Evolutionary conservation across 2,113 vertebrate species (phyloP), one percentile per base, ranked within the genome.

Genomic region (Anguilla japonica): DNA sequence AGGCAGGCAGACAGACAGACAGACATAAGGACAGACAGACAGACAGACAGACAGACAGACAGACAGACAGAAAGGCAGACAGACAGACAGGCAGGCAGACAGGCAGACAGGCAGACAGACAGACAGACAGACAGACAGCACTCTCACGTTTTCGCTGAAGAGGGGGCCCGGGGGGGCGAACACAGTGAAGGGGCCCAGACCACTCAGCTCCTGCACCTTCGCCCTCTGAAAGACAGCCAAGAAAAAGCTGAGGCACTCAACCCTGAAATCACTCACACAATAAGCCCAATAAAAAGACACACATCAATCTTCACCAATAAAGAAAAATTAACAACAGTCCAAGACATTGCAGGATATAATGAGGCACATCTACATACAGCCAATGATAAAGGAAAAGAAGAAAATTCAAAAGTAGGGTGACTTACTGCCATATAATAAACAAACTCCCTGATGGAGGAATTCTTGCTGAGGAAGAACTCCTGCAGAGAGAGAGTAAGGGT

Each of bases 101-200:
- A 53, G 34, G 1, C 34, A 34, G 34, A 34, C 34, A 34, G 34
- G 1, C 34, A 34, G 34, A 34, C 34, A 34, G 34, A 34, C 2
- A 41, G 20, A 71, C 0, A 0, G 50, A 14, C 50, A 53, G 50
- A 53, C 8, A 1, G 50, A 14, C 50, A 84, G 46, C 81, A 5
- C 7, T 5, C 2, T 11, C 2, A 7, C 29, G 15, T 2, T 82
- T 0, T 0, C 83, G 5, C 71, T 53, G 9, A 96, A 93, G 16
- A 95, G 34, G 0, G 91, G 7, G 0, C 81, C 85, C 0, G 0
- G 94, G 1, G 98, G 98, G 0, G 82, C 93, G 2, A 99, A 98
- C 8, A 98, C 91, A 0, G 98, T 99, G 94, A 97, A 99, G 0
- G 98, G 97, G 0, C 98, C 98, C 0, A 94, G 88, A 0, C 94